Evolutionary conservation across 2,888 invertebrate genomes (phyloP), one percentile per base, ranked within the genome.

Genomic region (Leucophenga maculata): DNA sequence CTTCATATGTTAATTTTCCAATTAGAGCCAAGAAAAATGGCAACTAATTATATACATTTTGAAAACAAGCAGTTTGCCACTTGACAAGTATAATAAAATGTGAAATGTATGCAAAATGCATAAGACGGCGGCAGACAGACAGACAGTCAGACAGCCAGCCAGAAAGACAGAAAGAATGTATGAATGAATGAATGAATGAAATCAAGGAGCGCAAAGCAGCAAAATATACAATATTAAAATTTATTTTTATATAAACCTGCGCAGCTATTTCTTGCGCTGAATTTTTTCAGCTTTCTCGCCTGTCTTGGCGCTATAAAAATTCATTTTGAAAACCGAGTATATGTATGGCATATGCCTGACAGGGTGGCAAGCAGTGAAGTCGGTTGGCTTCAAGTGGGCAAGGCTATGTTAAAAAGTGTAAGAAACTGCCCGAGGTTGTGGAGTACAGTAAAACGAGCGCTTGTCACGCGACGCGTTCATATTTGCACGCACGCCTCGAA

Each of bases 391-490:
- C 72, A 82, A 80, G 80, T 82, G 74, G 69, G 66, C 65, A 70
- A 48, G 64, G 62, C 62, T 32, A 20, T 3, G 14, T n/a, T n/a
- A n/a, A n/a, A n/a, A n/a, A n/a, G n/a, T n/a, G n/a, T n/a, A n/a
- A 22, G 1, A 20, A 6, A 20, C 13, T 65, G 31, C 46, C 32
- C 18, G 60, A 31, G 68, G 32, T 62, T 48, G 32, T 16, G 65
- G 69, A 39, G 71, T 74, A 76, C 74, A 80, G 76, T 77, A 77
- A 80, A 82, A 81, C 80, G 82, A 78, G 80, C 76, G 78, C 80
- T 82, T 84, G 84, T 83, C 80, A 81, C 82, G 80, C 80, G 84
- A 83, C 80, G 84, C 82, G 78, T 84, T 81, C 82, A 84, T 75
- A 82, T 83, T 83, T 83, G 83, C 80, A 83, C 84, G 82, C 83